A percentile compares a stretch with the other conserved stretches of the same genome.
phyloP scores from a whole-genome alignment of 1,140 invertebrate genomes.

The Metaphire vulgaris region DNA sequence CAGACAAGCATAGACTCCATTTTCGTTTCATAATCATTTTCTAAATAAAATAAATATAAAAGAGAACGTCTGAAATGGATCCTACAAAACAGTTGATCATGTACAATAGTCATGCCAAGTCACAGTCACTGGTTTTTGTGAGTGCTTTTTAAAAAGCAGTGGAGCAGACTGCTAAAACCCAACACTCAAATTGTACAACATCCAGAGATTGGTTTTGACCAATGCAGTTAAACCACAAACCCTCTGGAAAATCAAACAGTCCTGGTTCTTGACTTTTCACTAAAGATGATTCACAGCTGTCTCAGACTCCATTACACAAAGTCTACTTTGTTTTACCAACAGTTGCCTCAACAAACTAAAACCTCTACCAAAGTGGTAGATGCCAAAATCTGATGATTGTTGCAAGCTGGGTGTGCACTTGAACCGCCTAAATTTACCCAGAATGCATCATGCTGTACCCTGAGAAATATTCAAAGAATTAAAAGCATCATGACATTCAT shows the following conservation, averaged over 20 bases:
- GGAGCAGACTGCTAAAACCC: not conserved
- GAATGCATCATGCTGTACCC: too few species aligned
- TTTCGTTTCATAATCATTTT: constrained; percentile 61
- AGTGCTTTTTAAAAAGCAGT: not conserved
- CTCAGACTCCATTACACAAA: too few species aligned
- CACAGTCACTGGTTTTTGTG: not conserved
- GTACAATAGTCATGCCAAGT: not conserved
- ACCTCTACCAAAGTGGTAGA: not conserved
- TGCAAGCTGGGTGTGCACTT: too few species aligned
- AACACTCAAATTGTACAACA: not conserved
- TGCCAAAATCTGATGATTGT: constrained; percentile 16
- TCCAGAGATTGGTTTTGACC: not conserved
- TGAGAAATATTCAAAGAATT: too few species aligned
- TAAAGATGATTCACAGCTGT: too few species aligned
- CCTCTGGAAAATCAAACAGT: constrained; percentile 12
- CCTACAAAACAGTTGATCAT: not conserved
- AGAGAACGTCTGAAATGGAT: not conserved
- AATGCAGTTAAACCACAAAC: too few species aligned
- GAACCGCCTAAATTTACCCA: too few species aligned
- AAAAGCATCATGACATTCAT: too few species aligned
- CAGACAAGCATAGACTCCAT: constrained; percentile 79
- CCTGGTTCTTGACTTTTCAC: too few species aligned
- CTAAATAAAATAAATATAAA: constrained; percentile 41
- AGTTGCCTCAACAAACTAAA: not conserved
- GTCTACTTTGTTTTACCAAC: too few species aligned